Base-by-base conservation (phyloP, 92 coral and sea anemone genomes). In the Parazoanthus darwini region DNA sequence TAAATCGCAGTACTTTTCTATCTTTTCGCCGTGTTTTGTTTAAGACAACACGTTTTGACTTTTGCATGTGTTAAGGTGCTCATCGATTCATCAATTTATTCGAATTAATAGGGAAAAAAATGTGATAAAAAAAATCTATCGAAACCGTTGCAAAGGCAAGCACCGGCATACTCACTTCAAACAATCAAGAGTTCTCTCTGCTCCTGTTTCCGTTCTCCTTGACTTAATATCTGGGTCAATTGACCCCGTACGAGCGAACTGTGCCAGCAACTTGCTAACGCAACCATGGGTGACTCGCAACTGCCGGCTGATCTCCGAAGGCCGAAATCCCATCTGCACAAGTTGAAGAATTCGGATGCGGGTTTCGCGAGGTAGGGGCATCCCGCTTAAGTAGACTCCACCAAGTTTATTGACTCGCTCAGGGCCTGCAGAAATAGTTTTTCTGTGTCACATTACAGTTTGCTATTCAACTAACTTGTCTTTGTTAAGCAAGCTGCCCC, bases 321-420 rank as follows among this genome's bases (percentile, higher is more conserved):
- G 82, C 16, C 66, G 82, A 48, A n/a, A 50, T 13, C 82, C 82
- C 67, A 79, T 79, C 66, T 46, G 82, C 58, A 48, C 82, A 48
- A 79, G 82, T n/a, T 79, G 82, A 36, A 79, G 65, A 13, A 79
- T 79, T n/a, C 66, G 42, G 20, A 79, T 35, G 43, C 82, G 82
- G 16, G 66, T 79, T 44, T 79, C 23, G 33, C 67, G 82, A 79
- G 82, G 82, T 3, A 79, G 82, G 3, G 82, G 63, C 38, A 79
- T 48, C 8, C 82, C 82, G 15, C 65, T 79, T 9, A 79, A 37
- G n/a, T 79, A 79, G 22, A 79, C 38, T 44, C 82, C 82, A 0
- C 82, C 82, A 16, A 79, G 66, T 79, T 79, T 79, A 50, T 79
- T 79, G 7, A 79, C 82, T 50, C 82, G 66, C 22, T 79, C 82